These are phyloP conservation scores for Heliornis fulica DNA, from an alignment of 2,113 vertebrate genomes.

Conservation along the genomic window DNA sequence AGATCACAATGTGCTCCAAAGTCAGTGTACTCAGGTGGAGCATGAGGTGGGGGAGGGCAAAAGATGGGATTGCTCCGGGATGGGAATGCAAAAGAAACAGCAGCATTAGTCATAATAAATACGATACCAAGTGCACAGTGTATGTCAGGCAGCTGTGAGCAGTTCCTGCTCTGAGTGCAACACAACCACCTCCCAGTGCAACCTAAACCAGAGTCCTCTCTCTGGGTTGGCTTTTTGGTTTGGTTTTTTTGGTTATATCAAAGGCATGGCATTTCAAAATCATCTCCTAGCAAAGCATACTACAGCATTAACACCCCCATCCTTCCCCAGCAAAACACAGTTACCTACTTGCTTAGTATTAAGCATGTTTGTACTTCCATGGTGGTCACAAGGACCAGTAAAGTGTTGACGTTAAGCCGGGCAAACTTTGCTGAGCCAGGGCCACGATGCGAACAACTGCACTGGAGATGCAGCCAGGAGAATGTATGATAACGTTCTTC, in stretches of 20 bases:
- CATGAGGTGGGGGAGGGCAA: neutral
- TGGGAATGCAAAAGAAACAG: neutral
- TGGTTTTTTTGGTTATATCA: neutral
- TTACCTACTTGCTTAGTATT: neutral
- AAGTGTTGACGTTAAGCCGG: neutral
- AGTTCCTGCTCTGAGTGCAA: neutral
- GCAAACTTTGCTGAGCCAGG: conserved; percentile 36
- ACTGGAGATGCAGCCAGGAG: conserved; percentile 59
- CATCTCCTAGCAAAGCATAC: neutral
- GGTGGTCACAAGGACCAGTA: neutral
- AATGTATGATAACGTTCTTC: conserved; percentile 65
- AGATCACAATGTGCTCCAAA: neutral
- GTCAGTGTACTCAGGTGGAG: neutral
- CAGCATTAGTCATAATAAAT: neutral
- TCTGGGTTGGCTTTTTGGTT: neutral
- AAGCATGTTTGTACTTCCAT: neutral
- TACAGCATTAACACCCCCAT: neutral
- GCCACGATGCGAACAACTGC: conserved; percentile 42
- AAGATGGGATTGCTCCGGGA: neutral
- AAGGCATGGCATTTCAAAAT: neutral
- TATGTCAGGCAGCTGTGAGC: neutral
- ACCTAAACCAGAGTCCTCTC: neutral
- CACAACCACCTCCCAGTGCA: neutral
- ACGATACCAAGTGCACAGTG: neutral
- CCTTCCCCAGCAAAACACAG: neutral